phyloP scores from a whole-genome alignment of 2,797 vertebrate genomes.

The Denticeps clupeoides region DNA sequence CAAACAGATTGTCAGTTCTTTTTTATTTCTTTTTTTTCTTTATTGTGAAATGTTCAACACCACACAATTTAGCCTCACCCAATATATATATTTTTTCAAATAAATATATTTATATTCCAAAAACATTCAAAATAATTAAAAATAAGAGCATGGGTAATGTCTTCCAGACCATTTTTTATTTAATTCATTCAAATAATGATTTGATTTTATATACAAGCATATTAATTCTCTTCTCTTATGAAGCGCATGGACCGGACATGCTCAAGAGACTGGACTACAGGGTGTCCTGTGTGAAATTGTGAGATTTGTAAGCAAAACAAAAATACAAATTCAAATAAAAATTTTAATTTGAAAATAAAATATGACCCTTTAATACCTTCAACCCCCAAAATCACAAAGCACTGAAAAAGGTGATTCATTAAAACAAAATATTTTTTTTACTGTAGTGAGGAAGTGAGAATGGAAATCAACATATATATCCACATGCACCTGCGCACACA shows the following conservation, averaged over 20 bases:
- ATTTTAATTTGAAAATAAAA: conserved; percentile 46
- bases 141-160: conserved; percentile 61
- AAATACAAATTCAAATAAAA: conserved; percentile 27
- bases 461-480: conserved; percentile 19
- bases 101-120: no score
- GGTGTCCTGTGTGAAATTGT: conserved; percentile 36
- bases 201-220: conserved; percentile 43
- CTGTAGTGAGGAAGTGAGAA: conserved; percentile 33
- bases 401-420: conserved; percentile 43
- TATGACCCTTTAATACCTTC: conserved; percentile 44
- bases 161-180: conserved; percentile 44
- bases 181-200: conserved; percentile 48
- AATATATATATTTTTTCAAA: no score
- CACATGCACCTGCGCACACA: conserved; percentile 37
- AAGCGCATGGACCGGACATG: conserved; percentile 36
- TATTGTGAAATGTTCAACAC: conserved; percentile 33
- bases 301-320: conserved; percentile 34
- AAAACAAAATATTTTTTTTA: conserved; percentile 36
- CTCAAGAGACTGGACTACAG: conserved; percentile 32
- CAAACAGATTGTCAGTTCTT: no score
- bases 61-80: conserved; percentile 61
- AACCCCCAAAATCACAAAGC: conserved; percentile 38
- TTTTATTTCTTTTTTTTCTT: conserved; percentile 1
- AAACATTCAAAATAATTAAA: conserved; percentile 58
- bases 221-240: conserved; percentile 31